A percentile compares a stretch with the other conserved stretches of the same genome.
phyloP scores from a whole-genome alignment of 2,797 vertebrate species.

The Carapus acus region DNA sequence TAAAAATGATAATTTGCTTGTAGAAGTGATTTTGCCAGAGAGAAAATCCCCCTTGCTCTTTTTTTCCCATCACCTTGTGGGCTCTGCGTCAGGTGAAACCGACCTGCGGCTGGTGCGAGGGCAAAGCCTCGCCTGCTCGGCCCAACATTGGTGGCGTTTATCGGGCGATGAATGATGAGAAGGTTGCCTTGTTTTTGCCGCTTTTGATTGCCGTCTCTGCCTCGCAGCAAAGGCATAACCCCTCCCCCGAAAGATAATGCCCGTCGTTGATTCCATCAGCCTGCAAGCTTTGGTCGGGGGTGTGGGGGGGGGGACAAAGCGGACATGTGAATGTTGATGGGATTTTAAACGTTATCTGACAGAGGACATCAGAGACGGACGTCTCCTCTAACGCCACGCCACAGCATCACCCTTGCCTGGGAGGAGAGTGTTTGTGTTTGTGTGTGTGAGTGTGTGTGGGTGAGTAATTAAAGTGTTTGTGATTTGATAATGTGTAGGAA shows the following conservation, averaged over 20 bases:
- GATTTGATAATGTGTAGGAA: conserved; percentile 35
- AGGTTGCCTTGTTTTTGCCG: conserved; percentile 53
- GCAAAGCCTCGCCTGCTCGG: too few species aligned
- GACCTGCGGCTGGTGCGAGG: too few species aligned
- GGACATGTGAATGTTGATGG: conserved; percentile 39
- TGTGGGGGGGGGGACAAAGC: conserved; percentile 3
- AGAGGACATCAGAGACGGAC: conserved; percentile 43
- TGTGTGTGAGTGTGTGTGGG: conserved; percentile 2
- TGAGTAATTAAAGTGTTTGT: conserved; percentile 35
- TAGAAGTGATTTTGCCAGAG: too few species aligned
- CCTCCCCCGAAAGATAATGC: conserved; percentile 30
- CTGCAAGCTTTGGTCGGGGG: conserved; percentile 22
- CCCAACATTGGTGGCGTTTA: conserved; percentile 68
- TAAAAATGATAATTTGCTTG: too few species aligned
- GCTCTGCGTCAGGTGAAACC: too few species aligned
- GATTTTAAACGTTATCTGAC: conserved; percentile 31
- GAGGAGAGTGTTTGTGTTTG: too few species aligned
- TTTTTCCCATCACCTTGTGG: too few species aligned
- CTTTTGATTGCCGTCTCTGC: conserved; percentile 33
- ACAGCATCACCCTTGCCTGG: too few species aligned
- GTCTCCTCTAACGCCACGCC: conserved; percentile 4
- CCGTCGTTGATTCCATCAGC: conserved; percentile 47
- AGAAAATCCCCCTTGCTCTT: too few species aligned
- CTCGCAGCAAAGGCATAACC: conserved; percentile 25
- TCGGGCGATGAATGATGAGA: conserved; percentile 60